phyloP scores from a whole-genome alignment of 2,113 vertebrate species.

The Tragulus kanchil region DNA sequence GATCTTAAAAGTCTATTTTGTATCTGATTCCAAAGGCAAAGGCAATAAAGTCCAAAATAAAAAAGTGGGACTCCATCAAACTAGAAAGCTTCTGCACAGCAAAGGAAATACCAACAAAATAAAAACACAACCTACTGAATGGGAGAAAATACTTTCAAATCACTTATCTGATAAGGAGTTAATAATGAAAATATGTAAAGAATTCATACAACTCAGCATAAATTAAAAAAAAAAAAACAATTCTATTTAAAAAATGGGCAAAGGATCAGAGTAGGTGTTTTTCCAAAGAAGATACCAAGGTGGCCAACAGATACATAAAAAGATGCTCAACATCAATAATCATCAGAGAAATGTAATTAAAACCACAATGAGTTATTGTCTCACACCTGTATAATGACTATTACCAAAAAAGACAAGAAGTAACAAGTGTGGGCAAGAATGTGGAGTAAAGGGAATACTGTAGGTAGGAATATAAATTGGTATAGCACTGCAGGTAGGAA shows the following conservation, averaged over 20 bases:
- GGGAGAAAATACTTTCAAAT: not conserved
- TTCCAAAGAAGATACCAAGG: not conserved
- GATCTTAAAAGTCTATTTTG: not conserved
- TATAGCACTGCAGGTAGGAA: not conserved
- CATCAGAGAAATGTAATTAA: not conserved
- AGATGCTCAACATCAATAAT: not conserved
- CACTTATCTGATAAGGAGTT: not conserved
- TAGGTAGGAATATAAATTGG: not conserved
- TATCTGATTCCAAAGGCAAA: not conserved
- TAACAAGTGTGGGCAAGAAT: not conserved
- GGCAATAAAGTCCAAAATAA: not conserved
- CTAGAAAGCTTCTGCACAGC: not conserved
- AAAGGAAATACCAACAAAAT: not conserved
- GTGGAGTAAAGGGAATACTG: not conserved
- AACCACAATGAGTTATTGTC: not conserved
- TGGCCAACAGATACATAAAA: not conserved
- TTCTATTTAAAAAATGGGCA: not conserved
- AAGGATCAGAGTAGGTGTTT: not conserved
- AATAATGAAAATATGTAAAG: not conserved
- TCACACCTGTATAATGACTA: not conserved
- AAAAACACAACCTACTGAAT: not conserved
- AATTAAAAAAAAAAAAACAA: not conserved
- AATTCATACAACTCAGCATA: not conserved
- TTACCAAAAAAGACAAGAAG: not conserved
- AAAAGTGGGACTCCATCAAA: not conserved